phyloP scores from a whole-genome alignment of 1,140 invertebrate species.

The Asbolus verrucosus region DNA sequence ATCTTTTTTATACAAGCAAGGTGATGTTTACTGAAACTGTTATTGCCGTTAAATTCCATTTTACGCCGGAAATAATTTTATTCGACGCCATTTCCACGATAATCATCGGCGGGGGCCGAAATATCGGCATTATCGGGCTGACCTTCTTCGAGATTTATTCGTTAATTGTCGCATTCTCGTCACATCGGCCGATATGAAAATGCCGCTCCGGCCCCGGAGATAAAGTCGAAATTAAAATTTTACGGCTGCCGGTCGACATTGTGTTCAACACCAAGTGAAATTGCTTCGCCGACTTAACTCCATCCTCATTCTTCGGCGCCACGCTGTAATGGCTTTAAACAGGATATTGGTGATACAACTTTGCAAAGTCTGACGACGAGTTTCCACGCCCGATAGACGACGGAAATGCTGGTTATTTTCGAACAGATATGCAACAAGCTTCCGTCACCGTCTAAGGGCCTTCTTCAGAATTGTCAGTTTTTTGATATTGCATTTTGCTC shows the following conservation, averaged over 20 bases:
- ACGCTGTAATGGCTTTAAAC: slow-evolving; percentile 18
- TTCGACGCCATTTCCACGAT: slow-evolving; percentile 14
- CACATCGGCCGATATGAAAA: no score
- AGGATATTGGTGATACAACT: slow-evolving; percentile 30
- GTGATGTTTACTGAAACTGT: slow-evolving; percentile 23
- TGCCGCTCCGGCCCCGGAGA: background rate
- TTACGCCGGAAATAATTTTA: slow-evolving; percentile 22
- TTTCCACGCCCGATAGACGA: no score
- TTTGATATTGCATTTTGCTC: no score
- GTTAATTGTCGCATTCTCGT: no score
- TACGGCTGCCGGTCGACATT: slow-evolving; percentile 5
- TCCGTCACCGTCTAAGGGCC: no score
- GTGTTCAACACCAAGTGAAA: slow-evolving; percentile 18
- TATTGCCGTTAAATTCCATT: slow-evolving; percentile 24
- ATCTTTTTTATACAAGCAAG: slow-evolving; percentile 15
- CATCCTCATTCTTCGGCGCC: slow-evolving; percentile 20
- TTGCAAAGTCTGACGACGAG: slow-evolving; percentile 7
- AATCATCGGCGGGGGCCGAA: background rate
- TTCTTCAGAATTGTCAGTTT: no score
- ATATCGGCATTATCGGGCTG: background rate
- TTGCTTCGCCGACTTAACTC: slow-evolving; percentile 21
- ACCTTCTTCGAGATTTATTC: no score
- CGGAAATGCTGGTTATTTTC: no score
- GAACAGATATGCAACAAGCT: no score
- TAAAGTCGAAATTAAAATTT: slow-evolving; percentile 24